Base-by-base conservation (phyloP, 2,888 invertebrate genomes). In the Cyclophora albipunctata region DNA sequence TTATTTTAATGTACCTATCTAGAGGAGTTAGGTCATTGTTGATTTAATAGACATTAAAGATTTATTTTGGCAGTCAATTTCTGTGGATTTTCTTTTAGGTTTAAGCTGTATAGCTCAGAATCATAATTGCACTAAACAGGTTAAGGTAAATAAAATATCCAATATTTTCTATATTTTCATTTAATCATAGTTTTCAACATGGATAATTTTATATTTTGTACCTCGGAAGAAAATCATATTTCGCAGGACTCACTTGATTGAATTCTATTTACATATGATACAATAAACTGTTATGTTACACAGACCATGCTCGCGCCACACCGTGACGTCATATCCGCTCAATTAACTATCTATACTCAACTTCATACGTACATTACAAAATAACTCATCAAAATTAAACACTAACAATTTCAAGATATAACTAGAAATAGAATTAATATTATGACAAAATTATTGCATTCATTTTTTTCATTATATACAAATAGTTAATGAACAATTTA, bases 201-300 rank as follows among this genome's bases (percentile, higher is more conserved):
- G 86, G 85, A 85, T 88, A 87, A 79, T 84, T 85, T 71, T 82
- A 85, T 82, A 5, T 37, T 81, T 87, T 87, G 86, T 87, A 87
- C 85, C 86, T 85, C 85, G 83, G 86, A 87, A 88, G 87, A 85
- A 86, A 88, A 86, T 84, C 78, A 86, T 86, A 86, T 84, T 79
- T 87, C 81, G 83, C 82, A 81, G 79, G 78, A 84, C 75, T 83
- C 83, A 78, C 78, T 84, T 86, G 75, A 81, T 20, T 20, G 73
- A 59, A 71, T 73, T 81, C 81, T 87, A 87, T 88, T 85, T 88
- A 87, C 87, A 88, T 87, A 84, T 84, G 55, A 80, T 87, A 87
- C 87, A 87, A 75, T 79, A 78, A 73, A 73, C 79, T 78, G 71
- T 75, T 79, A 82, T 78, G 62, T 75, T 84, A 84, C 80, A 84